Evolutionary conservation across 2,888 invertebrate species (phyloP), one percentile per base, ranked within the genome.

Genomic region (Clostera curtula): DNA sequence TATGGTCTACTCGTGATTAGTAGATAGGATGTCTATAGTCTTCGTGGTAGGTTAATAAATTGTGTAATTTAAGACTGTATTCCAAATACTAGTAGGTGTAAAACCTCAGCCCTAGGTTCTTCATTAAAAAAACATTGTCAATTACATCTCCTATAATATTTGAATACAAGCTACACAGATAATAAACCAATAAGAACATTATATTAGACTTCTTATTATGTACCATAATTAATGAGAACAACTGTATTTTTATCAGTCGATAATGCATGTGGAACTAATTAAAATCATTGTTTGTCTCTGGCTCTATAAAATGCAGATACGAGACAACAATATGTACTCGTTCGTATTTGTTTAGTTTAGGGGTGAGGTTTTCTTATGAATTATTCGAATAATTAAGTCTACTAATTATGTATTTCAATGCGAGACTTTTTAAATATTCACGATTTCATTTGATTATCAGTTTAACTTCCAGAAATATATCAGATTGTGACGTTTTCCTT

Each of bases 41-140:
- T 36, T 43, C 36, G 46, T 53, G 40, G 12, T 58, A 58, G 57
- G 34, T 46, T 53, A 57, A 51, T 50, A 22, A 6, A 34, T 31
- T 40, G 32, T 43, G 28, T 38, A 34, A 37, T 33, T 30, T 32
- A 34, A 27, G 27, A 43, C 29, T 41, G 35, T 49, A 44, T 50
- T 42, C 40, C 39, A 35, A 36, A 21, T 39, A 33, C 42, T 42
- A 33, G 27, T 25, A 25, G 21, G 36, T 32, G 19, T 33, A 35
- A 38, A 29, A 43, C 37, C 47, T 46, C 44, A 39, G 36, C 44
- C 31, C 37, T 42, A 35, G n/a, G n/a, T n/a, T n/a, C n/a, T n/a
- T n/a, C n/a, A n/a, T n/a, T n/a, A 42, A 43, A 40, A 19, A 33
- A 31, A 36, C 29, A 27, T 34, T 34, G 45, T 45, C 42, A 44